Evolutionary conservation across 2,797 vertebrate species (phyloP).

Genomic region (Pagetopsis macropterus): DNA sequence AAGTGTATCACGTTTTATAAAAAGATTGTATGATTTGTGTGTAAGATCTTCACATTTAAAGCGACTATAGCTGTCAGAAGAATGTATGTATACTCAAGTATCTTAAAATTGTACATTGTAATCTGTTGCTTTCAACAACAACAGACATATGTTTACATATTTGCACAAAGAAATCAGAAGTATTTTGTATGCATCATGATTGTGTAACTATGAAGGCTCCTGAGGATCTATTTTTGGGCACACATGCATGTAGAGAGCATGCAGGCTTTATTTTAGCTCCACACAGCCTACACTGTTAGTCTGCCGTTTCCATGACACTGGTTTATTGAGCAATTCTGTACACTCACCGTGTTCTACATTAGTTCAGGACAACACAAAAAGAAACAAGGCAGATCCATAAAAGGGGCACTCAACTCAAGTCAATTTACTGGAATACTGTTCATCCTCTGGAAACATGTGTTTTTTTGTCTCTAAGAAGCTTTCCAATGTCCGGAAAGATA

Average conservation of each 20-base stretch:
- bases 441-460: neutral
- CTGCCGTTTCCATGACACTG: slow-evolving; percentile 46
- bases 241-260: neutral
- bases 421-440: neutral
- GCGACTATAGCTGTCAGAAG: no score
- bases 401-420: neutral
- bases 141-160: neutral
- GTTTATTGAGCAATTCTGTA: neutral
- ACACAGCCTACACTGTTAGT: slow-evolving; percentile 32
- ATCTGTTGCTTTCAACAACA: no score
- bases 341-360: neutral
- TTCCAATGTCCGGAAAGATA: neutral
- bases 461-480: neutral
- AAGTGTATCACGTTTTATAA: neutral
- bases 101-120: neutral
- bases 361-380: neutral
- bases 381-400: neutral
- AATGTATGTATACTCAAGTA: no score
- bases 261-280: slow-evolving; percentile 33
- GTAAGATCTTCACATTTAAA: no score
- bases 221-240: neutral
- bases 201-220: neutral
- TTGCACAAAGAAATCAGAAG: no score
- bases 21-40: neutral
- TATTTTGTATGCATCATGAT: neutral